A percentile compares a stretch with the other conserved stretches of the same genome.
These are phyloP conservation scores for Cheilosia urbana DNA, from an alignment of 2,888 invertebrate genomes.

Conservation along the genomic window DNA sequence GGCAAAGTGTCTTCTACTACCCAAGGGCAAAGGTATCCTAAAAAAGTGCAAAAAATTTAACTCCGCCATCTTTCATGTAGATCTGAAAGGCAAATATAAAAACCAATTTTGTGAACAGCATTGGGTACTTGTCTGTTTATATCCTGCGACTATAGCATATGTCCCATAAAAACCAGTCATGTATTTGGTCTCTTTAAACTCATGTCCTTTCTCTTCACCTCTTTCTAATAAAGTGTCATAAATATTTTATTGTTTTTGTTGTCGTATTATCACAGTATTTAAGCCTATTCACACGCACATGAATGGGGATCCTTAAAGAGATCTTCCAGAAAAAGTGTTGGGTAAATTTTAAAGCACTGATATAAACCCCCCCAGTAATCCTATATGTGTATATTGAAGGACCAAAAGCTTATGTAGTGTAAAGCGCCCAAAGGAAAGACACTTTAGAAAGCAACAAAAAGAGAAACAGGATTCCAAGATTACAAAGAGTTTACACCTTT, in stretches of 20 bases:
- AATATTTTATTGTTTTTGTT: not conserved
- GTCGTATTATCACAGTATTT: constrained; percentile 45
- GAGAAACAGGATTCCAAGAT: not conserved
- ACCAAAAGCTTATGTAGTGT: constrained; percentile 2
- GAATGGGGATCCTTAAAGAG: constrained; percentile 46
- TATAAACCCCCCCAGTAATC: not conserved
- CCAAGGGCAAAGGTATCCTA: constrained; percentile 27
- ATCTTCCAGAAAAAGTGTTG: constrained; percentile 7
- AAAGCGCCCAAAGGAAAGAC: not conserved
- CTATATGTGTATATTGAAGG: not conserved
- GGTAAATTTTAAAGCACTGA: not conserved
- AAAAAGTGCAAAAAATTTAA: constrained; percentile 22
- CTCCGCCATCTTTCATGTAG: constrained; percentile 34
- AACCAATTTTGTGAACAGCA: constrained; percentile 56
- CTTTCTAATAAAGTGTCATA: constrained; percentile 35
- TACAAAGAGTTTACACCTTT: constrained; percentile 2
- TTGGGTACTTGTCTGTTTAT: constrained; percentile 39
- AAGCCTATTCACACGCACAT: constrained; percentile 45
- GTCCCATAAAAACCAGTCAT: constrained; percentile 47
- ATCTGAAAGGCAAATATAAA: constrained; percentile 28
- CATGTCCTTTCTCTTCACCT: constrained; percentile 21
- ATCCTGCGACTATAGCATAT: constrained; percentile 38
- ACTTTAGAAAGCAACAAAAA: not conserved
- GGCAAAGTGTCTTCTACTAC: not conserved
- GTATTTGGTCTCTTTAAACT: constrained; percentile 51